Percentiles rank a stretch among this genome's conserved stretches.
phyloP scores from a whole-genome alignment of 2,113 vertebrate species.

The Stigmatopora argus region DNA sequence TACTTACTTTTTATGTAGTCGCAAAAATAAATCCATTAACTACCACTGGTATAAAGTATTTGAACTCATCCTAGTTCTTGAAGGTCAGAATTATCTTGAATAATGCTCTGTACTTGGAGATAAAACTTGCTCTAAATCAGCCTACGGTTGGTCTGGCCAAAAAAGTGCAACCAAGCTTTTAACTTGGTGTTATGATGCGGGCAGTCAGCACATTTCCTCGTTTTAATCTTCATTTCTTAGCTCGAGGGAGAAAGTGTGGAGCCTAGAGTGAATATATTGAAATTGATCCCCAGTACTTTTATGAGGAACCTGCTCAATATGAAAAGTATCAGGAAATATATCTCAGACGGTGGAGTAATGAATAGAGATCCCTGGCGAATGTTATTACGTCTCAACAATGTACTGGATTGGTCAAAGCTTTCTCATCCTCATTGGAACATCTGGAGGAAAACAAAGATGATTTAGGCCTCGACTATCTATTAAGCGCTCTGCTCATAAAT shows the following conservation, averaged over 20 bases:
- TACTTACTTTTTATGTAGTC: too few species aligned
- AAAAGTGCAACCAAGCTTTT: background rate
- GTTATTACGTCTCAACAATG: conserved; percentile 11
- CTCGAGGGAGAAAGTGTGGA: background rate
- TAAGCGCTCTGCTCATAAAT: conserved; percentile 46
- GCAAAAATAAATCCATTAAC: too few species aligned
- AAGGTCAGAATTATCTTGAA: too few species aligned
- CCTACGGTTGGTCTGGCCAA: too few species aligned
- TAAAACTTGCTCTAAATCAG: too few species aligned
- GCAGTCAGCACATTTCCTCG: background rate
- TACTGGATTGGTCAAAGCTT: conserved; percentile 14
- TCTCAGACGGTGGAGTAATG: background rate
- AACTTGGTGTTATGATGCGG: background rate
- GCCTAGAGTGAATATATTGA: background rate
- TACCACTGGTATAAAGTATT: too few species aligned
- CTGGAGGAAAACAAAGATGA: conserved; percentile 26
- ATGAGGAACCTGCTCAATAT: background rate
- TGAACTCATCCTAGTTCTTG: too few species aligned
- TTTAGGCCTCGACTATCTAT: conserved; percentile 39
- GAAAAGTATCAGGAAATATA: conserved; percentile 2
- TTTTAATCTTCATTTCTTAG: background rate
- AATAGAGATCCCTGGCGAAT: conserved; percentile 4
- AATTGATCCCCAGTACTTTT: background rate
- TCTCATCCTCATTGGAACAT: conserved; percentile 1
- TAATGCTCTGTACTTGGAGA: too few species aligned